Conservation (phyloP, 2,888 invertebrate genomes). For the Hydroisotoma schaefferi region DNA sequence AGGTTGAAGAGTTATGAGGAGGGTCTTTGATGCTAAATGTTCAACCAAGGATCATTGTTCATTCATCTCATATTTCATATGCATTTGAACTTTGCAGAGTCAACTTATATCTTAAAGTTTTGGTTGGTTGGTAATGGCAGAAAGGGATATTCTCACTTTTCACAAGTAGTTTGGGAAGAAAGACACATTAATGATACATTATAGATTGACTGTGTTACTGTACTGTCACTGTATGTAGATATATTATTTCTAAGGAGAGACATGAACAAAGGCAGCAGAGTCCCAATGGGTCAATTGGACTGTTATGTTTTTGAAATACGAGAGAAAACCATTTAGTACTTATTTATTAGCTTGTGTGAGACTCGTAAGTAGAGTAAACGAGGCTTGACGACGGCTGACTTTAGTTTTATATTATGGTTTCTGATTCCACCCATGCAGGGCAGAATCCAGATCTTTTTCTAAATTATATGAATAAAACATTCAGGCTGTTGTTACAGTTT, state of each 20-base stretch:
- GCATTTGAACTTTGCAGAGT: slow-evolving; percentile 5
- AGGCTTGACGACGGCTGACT: slow-evolving; percentile 24
- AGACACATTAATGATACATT: no score
- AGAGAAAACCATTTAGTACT: slow-evolving; percentile 14
- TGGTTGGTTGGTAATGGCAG: no score
- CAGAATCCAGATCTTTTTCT: no score
- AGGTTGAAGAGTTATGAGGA: neutral
- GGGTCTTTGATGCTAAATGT: neutral
- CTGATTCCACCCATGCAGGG: neutral
- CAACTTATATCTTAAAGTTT: no score
- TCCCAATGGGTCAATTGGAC: slow-evolving; percentile 3
- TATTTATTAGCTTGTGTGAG: slow-evolving; percentile 15
- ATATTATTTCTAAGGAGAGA: no score
- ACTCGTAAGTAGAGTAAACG: slow-evolving; percentile 29
- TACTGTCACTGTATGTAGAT: no score
- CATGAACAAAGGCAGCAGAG: slow-evolving; percentile 7
- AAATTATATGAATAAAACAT: no score
- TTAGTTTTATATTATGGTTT: neutral
- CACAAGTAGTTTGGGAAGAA: no score
- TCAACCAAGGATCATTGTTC: neutral
- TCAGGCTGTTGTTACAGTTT: no score
- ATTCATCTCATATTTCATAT: slow-evolving; percentile 9
- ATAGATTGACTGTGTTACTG: no score
- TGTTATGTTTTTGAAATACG: neutral
- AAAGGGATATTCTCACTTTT: no score